Evolutionary conservation across 2,888 invertebrate genomes (phyloP).

Genomic region (Hydrotaea cyrtoneurina): DNA sequence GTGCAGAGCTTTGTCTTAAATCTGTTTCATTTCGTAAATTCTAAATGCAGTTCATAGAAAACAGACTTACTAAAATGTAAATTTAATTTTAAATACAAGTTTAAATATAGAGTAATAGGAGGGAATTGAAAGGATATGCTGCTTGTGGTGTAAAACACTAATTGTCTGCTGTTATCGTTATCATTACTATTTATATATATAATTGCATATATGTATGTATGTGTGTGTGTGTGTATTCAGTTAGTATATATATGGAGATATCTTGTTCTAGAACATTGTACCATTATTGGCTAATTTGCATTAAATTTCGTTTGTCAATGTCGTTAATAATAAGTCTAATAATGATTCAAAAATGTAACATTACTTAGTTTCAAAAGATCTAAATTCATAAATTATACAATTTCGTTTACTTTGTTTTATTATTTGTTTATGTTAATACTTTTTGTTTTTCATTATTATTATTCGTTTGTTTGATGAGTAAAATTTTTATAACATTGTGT

Average conservation of each 20-base stretch:
- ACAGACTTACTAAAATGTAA: conserved; percentile 44
- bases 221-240: background rate
- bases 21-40: conserved; percentile 12
- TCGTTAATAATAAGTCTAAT: conserved; percentile 11
- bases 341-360: conserved; percentile 41
- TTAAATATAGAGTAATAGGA: conserved; percentile 37
- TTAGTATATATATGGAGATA: conserved; percentile 15
- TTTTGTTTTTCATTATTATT: too few species aligned
- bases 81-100: conserved; percentile 13
- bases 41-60: conserved; percentile 54
- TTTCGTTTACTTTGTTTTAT: conserved; percentile 17
- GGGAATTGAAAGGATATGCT: conserved; percentile 61
- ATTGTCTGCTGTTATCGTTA: conserved; percentile 35
- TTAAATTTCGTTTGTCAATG: background rate
- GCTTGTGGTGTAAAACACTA: conserved; percentile 14
- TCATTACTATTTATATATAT: conserved; percentile 15
- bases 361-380: conserved; percentile 53
- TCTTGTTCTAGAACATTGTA: conserved; percentile 27
- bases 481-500: conserved; percentile 58
- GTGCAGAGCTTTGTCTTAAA: background rate
- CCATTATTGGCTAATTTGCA: conserved; percentile 26
- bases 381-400: conserved; percentile 60
- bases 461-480: background rate
- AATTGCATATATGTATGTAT: conserved; percentile 48
- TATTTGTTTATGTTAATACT: conserved; percentile 56